Base-by-base conservation (phyloP, 2,888 invertebrate species). In the Meta bourneti region DNA sequence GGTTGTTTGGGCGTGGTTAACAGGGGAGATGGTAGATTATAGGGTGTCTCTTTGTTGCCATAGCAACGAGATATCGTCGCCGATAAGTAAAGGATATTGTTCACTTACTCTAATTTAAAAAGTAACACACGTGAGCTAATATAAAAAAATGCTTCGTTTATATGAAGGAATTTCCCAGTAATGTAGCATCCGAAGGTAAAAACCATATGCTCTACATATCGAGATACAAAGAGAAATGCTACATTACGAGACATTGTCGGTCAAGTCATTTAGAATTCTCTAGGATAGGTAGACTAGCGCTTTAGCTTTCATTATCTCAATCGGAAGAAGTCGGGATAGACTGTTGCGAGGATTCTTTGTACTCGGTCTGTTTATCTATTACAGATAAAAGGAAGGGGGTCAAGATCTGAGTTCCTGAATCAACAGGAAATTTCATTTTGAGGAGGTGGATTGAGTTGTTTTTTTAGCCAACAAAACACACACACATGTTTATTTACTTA, bases 61-160 rank as follows among this genome's bases (percentile, higher is more conserved):
- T 89, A 78, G 83, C 83, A 89, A 89, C 89, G 34, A 89, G 89
- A 89, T 83, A 89, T 89, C 89, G 78, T 83, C 89, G 34, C 83
- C 71, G 89, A 89, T 89, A 89, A 89, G 89, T 83, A 89, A 89
- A 83, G 89, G 89, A 89, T 89, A 89, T 83, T 89, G 89, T 83
- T 89, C 89, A 89, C 89, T 89, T 89, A 89, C 83, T 70, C 83
- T 89, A 89, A 89, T 89, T 89, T 89, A 89, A 89, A 89, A 89
- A 89, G 89, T 83, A 89, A 89, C 75, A 69, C 75, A 79, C 72
- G 34, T 89, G 52, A 34, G 48, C 34, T 49, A 54, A 89, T 89
- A 83, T 49, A 78, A 71, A 74, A n/a, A 69, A 89, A 77, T 20
- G 1, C 16, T 74, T 69, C 49, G 11, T 20, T 20, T 20, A 11